Base-by-base conservation (phyloP, 2,888 invertebrate genomes). In the Drosophila recens region DNA sequence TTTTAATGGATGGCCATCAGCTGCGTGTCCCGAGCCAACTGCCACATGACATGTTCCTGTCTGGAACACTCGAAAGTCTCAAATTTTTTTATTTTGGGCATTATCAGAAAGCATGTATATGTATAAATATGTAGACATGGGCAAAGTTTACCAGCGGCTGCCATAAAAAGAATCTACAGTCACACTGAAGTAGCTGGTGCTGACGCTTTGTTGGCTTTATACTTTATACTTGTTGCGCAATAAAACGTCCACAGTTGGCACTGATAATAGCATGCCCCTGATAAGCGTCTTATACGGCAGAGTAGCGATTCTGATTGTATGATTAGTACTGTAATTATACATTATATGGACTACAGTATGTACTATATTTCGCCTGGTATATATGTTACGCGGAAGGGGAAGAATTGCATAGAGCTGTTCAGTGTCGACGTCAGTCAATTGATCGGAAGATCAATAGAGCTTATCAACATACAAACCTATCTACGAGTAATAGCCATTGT, bases 141-240 rank as follows among this genome's bases (percentile, higher is more conserved):
- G 40, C 63, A 57, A 43, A 57, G 48, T 58, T 67, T 58, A 38
- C 9, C 51, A 40, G 27, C 20, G 53, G 54, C 30, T 9, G 42
- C 54, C 57, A 65, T 75, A 70, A 71, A 73, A 48, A 59, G 74
- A 59, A 57, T 49, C 51, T 40, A 59, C 27, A 48, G 43, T 20
- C 42, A 46, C 54, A 65, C 69, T 80, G 77, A 67, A 68, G 75
- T 72, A 70, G 78, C 78, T 49, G 46, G 54, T 15, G 57, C 57
- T 36, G 57, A 52, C 67, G 58, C 46, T 53, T 57, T 62, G 66
- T 40, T 51, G 59, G 48, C 71, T 63, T 54, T 54, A 36, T 51
- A 48, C 62, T 36, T 56, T 54, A 36, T 51, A 48, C 62, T 36
- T 56, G 73, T 84, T 87, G 82, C 80, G 87, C 74, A 75, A 86